phyloP scores from a whole-genome alignment of 2,113 vertebrate genomes.

The Caracal caracal region DNA sequence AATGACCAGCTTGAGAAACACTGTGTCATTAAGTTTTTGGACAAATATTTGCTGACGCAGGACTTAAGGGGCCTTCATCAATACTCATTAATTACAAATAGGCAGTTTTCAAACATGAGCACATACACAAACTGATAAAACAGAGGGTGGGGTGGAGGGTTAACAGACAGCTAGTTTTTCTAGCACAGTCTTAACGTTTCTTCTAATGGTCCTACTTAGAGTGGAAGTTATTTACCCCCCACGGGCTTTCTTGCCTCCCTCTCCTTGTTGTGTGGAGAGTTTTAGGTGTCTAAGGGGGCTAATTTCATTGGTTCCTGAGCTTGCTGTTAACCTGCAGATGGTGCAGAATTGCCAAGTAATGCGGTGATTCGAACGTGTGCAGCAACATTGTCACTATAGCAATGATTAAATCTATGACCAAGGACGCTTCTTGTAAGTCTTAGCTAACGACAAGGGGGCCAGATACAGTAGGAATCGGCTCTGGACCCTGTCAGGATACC shows the following conservation, averaged over 20 bases:
- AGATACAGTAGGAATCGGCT: background rate
- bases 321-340: background rate
- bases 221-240: background rate
- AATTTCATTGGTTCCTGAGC: background rate
- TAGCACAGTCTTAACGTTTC: background rate
- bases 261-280: background rate
- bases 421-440: background rate
- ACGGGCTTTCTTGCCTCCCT: background rate
- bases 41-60: background rate
- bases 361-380: background rate
- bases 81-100: background rate
- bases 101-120: background rate
- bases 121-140: background rate
- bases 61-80: background rate
- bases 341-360: background rate
- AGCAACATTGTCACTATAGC: background rate
- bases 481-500: background rate
- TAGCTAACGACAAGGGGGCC: background rate
- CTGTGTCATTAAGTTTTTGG: background rate
- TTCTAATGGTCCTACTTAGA: background rate
- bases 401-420: background rate
- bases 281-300: background rate
- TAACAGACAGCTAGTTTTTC: background rate
- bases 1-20: background rate
- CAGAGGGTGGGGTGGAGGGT: rapidly evolving